Percentiles rank a stretch among this genome's conserved stretches.
Conservation (phyloP, 2,888 invertebrate genomes). For the Mythimna impura region DNA sequence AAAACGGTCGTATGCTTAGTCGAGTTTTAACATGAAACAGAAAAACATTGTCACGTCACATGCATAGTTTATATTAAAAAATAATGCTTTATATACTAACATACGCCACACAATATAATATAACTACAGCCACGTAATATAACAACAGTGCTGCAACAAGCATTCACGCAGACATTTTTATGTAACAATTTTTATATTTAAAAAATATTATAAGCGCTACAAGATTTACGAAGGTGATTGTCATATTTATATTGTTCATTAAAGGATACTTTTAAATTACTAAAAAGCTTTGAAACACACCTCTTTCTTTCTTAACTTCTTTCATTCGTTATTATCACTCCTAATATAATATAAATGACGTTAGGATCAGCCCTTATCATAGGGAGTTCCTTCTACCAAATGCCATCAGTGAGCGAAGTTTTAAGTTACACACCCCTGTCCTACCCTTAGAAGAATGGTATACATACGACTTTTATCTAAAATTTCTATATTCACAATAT, state of each 20-base stretch:
- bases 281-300: conserved; percentile 37
- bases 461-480: conserved; percentile 32
- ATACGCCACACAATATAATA: conserved; percentile 36
- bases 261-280: conserved; percentile 27
- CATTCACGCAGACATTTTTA: conserved; percentile 43
- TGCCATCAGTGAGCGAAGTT: background rate
- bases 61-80: conserved; percentile 40
- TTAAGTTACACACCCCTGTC: background rate
- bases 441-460: conserved; percentile 2
- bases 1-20: conserved; percentile 47
- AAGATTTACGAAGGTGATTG: conserved; percentile 62
- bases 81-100: conserved; percentile 24
- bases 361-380: conserved; percentile 36
- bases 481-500: conserved; percentile 54
- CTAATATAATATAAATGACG: background rate
- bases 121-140: conserved; percentile 48
- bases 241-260: conserved; percentile 34
- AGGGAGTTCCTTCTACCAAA: conserved; percentile 13
- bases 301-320: background rate
- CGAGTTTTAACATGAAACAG: conserved; percentile 49
- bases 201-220: conserved; percentile 54
- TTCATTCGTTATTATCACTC: background rate
- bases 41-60: conserved; percentile 54
- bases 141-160: conserved; percentile 52
- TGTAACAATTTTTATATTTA: conserved; percentile 50